Percentiles rank a stretch among this genome's conserved stretches.
Conservation (phyloP, 2,888 invertebrate genomes). For the Dasysyrphus tricinctus region DNA sequence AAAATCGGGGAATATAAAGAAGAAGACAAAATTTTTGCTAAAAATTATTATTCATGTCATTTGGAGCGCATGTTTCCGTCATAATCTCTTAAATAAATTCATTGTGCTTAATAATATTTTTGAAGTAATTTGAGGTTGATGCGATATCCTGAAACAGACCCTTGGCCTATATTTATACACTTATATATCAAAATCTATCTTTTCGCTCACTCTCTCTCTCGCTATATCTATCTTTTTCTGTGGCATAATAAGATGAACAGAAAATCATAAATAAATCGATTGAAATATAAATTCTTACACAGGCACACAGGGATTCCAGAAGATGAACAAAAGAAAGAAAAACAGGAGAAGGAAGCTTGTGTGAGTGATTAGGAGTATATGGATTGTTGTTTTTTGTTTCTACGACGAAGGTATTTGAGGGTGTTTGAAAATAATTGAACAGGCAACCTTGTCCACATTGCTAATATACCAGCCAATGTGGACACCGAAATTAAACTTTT, state of each 20-base stretch:
- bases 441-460: not conserved
- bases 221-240: not conserved
- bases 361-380: conserved; percentile 7
- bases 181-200: not conserved
- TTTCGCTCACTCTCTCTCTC: not conserved
- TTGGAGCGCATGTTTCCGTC: conserved; percentile 68
- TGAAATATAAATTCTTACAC: conserved; percentile 40
- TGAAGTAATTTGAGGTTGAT: conserved; percentile 58
- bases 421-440: not conserved
- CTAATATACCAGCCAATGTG: not conserved
- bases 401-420: not conserved
- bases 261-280: conserved; percentile 65
- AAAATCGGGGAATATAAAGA: not conserved
- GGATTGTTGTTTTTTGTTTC: conserved; percentile 8
- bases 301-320: not conserved
- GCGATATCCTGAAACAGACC: conserved; percentile 39
- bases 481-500: conserved; percentile 10
- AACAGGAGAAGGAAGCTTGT: not conserved
- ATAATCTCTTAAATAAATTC: conserved; percentile 71
- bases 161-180: conserved; percentile 31
- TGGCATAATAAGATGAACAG: conserved; percentile 8
- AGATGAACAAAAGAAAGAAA: not conserved
- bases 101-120: conserved; percentile 61
- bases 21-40: not conserved
- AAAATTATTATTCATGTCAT: conserved; percentile 73